These are phyloP conservation scores for Diphyllodes magnificus DNA, from an alignment of 2,113 vertebrate species.

Conservation along the genomic window DNA sequence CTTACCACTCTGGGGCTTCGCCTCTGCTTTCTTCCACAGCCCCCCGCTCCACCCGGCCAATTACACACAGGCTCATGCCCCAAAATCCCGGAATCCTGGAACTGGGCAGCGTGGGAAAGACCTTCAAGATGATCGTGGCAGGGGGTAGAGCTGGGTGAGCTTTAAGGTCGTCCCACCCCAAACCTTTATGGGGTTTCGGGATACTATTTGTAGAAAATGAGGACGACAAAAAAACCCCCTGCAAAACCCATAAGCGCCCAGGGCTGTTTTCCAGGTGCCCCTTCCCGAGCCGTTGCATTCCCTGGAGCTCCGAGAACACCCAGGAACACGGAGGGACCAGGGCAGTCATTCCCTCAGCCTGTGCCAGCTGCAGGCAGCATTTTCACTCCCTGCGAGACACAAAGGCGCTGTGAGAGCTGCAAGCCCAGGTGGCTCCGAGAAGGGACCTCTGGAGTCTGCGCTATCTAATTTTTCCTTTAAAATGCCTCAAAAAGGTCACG, in stretches of 20 bases:
- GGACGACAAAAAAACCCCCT: too few relatives aligned
- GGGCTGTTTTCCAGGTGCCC: not conserved
- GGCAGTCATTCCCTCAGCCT: rapidly evolving
- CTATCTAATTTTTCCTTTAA: not conserved
- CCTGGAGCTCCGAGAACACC: rapidly evolving
- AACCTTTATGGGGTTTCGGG: not conserved
- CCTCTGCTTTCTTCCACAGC: not conserved
- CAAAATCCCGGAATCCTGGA: not conserved
- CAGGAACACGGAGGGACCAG: rapidly evolving
- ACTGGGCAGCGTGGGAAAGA: not conserved
- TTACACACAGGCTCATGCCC: rapidly evolving
- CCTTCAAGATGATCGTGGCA: not conserved
- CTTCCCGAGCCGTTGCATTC: rapidly evolving
- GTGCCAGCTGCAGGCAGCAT: rapidly evolving
- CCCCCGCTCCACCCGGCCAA: not conserved
- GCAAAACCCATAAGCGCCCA: rapidly evolving
- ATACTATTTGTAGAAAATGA: not conserved
- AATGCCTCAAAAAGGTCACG: not conserved
- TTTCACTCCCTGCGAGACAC: rapidly evolving
- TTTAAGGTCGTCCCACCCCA: not conserved
- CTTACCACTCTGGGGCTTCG: rapidly evolving
- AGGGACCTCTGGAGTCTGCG: not conserved
- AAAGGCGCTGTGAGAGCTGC: rapidly evolving
- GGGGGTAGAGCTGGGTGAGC: not conserved
- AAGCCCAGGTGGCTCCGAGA: rapidly evolving